phyloP scores from a whole-genome alignment of 64 coral and sea anemone genomes.

The Montipora capricornis region DNA sequence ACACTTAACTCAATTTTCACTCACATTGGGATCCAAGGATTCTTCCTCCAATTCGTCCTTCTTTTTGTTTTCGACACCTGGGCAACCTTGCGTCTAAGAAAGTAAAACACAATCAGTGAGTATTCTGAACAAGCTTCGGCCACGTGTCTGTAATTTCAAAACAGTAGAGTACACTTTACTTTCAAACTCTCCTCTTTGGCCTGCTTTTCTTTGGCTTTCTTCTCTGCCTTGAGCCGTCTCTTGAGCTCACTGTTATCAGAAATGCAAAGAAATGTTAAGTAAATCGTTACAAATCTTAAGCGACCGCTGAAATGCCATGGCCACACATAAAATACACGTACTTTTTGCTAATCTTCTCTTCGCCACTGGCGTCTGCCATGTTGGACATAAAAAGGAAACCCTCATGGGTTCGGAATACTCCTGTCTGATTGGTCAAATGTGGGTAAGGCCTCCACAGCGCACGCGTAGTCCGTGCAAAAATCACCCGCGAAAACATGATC shows the following conservation, averaged over 20 bases:
- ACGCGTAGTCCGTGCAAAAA: slow-evolving; percentile 54
- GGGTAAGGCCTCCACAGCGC: slow-evolving; percentile 68
- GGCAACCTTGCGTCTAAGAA: slow-evolving; percentile 46
- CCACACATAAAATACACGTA: slow-evolving; percentile 15
- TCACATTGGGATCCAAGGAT: slow-evolving; percentile 96
- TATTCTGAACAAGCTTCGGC: neutral
- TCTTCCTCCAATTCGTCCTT: slow-evolving; percentile 95
- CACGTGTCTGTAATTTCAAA: neutral
- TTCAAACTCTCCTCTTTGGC: slow-evolving; percentile 77
- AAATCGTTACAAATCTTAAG: neutral
- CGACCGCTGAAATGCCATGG: neutral
- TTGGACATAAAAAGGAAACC: slow-evolving; percentile 40
- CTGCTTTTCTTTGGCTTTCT: slow-evolving; percentile 98
- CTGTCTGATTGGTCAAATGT: slow-evolving; percentile 67
- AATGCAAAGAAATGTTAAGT: neutral
- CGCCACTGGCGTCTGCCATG: slow-evolving; percentile 87
- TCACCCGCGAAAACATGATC: slow-evolving; percentile 49
- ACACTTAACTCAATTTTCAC: slow-evolving; percentile 16
- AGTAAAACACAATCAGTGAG: neutral
- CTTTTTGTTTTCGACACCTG: slow-evolving; percentile 69
- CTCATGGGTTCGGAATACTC: slow-evolving; percentile 52
- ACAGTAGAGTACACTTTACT: slow-evolving; percentile 15
- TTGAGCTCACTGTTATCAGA: slow-evolving; percentile 75
- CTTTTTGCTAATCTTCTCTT: slow-evolving; percentile 95
- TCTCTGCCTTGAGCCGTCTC: slow-evolving; percentile 91